Percentiles rank a stretch among this genome's conserved stretches.
phyloP scores from a whole-genome alignment of 2,797 vertebrate genomes.

The Lophura swinhoii region DNA sequence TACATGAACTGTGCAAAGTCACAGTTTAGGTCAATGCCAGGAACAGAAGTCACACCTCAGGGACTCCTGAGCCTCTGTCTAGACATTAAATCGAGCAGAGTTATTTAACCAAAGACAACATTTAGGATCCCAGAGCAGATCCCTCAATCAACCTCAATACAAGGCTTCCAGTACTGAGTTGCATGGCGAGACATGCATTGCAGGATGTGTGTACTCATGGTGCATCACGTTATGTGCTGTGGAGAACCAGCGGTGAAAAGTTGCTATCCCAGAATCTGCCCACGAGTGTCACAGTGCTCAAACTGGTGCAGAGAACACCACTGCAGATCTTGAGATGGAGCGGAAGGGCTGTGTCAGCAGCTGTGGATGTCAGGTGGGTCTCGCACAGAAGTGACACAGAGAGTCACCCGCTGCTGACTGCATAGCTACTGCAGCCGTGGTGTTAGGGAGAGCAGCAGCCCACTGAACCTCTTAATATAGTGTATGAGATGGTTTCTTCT shows the following conservation, averaged over 20 bases:
- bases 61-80: neutral
- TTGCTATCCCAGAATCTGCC: neutral
- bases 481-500: neutral
- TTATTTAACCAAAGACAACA: neutral
- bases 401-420: neutral
- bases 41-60: neutral
- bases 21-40: neutral
- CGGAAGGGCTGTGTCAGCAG: neutral
- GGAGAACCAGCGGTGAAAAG: neutral
- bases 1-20: neutral
- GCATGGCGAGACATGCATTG: rapidly evolving
- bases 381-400: neutral
- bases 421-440: neutral
- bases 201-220: neutral
- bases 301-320: neutral
- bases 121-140: neutral
- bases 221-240: neutral
- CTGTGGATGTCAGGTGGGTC: neutral
- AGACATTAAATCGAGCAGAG: neutral
- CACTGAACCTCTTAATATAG: neutral
- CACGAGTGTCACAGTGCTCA: neutral
- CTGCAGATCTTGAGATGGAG: neutral
- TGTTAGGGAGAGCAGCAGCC: neutral
- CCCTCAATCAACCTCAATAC: neutral
- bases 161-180: neutral